Percentiles rank a stretch among this genome's conserved stretches.
phyloP scores from a whole-genome alignment of 2,113 vertebrate species.

The Microcebus tavaratra region DNA sequence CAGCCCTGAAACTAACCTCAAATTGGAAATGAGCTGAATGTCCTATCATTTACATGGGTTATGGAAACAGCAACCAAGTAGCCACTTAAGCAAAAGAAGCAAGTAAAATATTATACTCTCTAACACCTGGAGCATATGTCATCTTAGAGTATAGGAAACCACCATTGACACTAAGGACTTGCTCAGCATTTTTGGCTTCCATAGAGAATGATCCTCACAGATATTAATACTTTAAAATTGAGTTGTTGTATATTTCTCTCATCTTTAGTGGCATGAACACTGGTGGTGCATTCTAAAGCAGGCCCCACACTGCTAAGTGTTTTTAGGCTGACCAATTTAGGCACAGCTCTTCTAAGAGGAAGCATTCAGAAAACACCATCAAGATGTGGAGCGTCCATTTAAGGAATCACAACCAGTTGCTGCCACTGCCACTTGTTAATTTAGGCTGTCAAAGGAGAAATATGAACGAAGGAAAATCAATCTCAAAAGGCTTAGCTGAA shows the following conservation, averaged over 20 bases:
- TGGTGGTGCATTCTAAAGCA: constrained; percentile 58
- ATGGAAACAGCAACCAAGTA: neutral
- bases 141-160: neutral
- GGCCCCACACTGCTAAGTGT: constrained; percentile 61
- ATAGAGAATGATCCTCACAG: neutral
- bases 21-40: neutral
- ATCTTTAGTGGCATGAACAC: constrained; percentile 48
- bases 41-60: neutral
- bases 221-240: neutral
- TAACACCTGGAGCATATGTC: neutral
- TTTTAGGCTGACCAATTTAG: constrained; percentile 75
- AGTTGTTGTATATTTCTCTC: constrained; percentile 32
- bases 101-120: neutral
- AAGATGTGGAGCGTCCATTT: neutral
- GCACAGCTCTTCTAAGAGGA: constrained; percentile 73
- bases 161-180: neutral
- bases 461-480: constrained; percentile 78
- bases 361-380: constrained; percentile 67
- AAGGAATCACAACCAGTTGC: constrained; percentile 57
- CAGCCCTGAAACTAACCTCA: neutral
- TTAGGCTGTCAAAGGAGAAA: constrained; percentile 78
- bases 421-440: constrained; percentile 81
- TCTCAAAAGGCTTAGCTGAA: constrained; percentile 60
- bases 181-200: constrained; percentile 4
- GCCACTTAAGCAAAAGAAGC: constrained; percentile 47